Evolutionary conservation across 2,113 vertebrate species (phyloP).

Genomic region (Psittacus erithacus): DNA sequence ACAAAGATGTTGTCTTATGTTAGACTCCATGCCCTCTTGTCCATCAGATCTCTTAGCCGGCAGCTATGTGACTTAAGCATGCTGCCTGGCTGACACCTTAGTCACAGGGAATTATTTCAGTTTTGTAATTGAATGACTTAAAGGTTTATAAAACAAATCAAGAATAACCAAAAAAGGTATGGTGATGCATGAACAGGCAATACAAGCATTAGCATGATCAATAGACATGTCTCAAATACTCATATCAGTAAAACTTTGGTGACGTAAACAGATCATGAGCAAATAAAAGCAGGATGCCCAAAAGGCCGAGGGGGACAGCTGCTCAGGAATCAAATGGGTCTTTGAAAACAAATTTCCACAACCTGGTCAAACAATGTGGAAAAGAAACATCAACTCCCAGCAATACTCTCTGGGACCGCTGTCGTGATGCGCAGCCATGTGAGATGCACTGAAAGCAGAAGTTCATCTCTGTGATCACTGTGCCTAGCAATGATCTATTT

Average conservation of each 20-base stretch:
- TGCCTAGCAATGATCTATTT: not conserved
- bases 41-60: not conserved
- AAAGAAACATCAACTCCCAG: not conserved
- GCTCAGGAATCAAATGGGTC: not conserved
- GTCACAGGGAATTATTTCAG: not conserved
- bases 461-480: not conserved
- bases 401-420: not conserved
- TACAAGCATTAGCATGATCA: not conserved
- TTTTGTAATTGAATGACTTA: not conserved
- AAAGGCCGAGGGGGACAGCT: not conserved
- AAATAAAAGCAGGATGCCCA: constrained; percentile 22
- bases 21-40: not conserved
- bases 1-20: not conserved
- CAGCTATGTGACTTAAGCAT: not conserved
- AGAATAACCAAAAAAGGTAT: not conserved
- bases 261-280: not conserved
- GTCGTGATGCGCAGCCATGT: not conserved
- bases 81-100: not conserved
- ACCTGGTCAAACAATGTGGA: not conserved
- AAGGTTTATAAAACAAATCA: not conserved
- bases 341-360: not conserved
- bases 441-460: not conserved
- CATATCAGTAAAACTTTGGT: not conserved
- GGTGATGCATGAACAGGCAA: not conserved
- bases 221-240: not conserved